phyloP scores from a whole-genome alignment of 2,113 vertebrate species.

The Crotalus horridus region DNA sequence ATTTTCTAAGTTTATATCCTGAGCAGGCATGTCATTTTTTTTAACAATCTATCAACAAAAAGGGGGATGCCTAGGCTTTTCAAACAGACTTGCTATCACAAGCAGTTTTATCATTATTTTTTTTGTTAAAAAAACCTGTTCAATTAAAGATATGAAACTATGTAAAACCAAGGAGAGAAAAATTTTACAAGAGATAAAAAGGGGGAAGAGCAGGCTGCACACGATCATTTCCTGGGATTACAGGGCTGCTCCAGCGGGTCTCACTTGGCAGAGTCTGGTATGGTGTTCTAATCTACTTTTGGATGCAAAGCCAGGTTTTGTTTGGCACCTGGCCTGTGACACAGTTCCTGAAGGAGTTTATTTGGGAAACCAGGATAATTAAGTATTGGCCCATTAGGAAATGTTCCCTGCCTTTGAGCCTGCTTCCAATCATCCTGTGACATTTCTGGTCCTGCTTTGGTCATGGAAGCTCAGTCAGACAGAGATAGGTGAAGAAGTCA shows the following conservation, averaged over 20 bases:
- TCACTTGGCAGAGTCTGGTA: background rate
- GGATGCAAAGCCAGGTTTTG: background rate
- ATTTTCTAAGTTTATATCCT: background rate
- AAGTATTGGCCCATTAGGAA: background rate
- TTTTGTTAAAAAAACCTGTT: background rate
- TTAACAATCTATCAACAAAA: background rate
- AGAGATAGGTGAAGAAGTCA: background rate
- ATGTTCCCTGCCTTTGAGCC: background rate
- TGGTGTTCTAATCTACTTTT: background rate
- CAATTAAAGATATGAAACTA: background rate
- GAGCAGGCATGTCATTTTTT: background rate
- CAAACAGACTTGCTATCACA: background rate
- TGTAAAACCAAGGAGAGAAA: background rate
- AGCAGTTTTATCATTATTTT: background rate
- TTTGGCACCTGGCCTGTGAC: background rate
- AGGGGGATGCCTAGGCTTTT: background rate
- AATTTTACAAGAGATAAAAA: background rate
- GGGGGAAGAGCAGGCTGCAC: background rate
- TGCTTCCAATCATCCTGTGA: constrained; percentile 2
- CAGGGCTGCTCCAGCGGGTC: background rate
- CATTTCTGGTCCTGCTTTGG: background rate
- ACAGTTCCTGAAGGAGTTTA: background rate
- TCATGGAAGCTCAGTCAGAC: background rate
- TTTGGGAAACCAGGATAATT: background rate
- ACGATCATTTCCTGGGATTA: background rate